Percentiles rank a stretch among this genome's conserved stretches.
Conservation (phyloP, 2,113 vertebrate genomes). For the Zosterops pallidus region DNA sequence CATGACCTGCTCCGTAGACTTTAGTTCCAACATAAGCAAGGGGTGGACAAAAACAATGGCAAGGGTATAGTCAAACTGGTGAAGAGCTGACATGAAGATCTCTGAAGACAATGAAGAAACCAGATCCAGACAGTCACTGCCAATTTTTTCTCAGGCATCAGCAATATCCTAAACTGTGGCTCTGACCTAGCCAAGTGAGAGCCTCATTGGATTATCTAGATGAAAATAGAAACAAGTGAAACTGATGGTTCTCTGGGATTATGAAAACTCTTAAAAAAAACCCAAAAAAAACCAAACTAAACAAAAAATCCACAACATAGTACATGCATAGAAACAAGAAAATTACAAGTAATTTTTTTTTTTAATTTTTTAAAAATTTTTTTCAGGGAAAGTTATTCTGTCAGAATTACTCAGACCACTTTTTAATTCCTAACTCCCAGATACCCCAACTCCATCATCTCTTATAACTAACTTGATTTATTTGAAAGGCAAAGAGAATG, state of each 20-base stretch:
- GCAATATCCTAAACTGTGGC: background rate
- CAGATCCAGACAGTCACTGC: background rate
- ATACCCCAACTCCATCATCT: background rate
- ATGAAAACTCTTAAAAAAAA: background rate
- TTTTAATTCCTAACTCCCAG: background rate
- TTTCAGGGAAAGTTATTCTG: background rate
- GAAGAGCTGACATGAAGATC: background rate
- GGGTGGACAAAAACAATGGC: background rate
- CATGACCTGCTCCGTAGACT: background rate
- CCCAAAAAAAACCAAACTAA: no score
- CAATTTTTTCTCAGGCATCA: background rate
- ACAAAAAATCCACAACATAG: no score
- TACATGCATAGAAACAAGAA: background rate
- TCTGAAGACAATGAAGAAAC: background rate
- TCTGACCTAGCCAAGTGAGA: background rate
- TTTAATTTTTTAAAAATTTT: no score
- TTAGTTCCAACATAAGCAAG: background rate
- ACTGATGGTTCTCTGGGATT: fast-evolving
- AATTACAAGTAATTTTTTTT: background rate
- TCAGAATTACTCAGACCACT: background rate
- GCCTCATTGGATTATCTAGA: background rate
- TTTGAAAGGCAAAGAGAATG: background rate
- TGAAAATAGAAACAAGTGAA: background rate
- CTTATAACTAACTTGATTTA: background rate
- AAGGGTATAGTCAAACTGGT: background rate